Conservation (phyloP, 2,888 invertebrate genomes). For the Nowickia ferox region DNA sequence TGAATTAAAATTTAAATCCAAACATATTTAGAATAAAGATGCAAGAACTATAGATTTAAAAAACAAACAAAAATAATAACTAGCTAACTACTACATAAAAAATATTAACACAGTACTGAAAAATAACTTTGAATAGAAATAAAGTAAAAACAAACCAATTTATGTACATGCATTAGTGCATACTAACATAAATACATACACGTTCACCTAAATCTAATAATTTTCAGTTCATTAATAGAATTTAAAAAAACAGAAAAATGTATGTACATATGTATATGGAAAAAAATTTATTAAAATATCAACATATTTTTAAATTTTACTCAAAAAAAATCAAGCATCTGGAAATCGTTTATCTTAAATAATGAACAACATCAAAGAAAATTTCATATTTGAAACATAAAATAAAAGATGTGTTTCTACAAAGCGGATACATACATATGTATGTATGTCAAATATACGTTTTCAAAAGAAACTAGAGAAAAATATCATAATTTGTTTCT, state of each 20-base stretch:
- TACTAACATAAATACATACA: not conserved
- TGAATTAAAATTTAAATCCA: constrained; percentile 64
- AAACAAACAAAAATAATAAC: constrained; percentile 46
- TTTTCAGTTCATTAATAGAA: constrained; percentile 59
- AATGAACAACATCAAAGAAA: not conserved
- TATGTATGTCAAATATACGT: too few relatives aligned
- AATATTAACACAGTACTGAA: constrained; percentile 70
- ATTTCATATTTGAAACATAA: not conserved
- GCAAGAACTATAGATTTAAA: constrained; percentile 64
- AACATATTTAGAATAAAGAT: constrained; percentile 63
- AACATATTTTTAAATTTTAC: constrained; percentile 68
- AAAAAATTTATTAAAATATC: constrained; percentile 52
- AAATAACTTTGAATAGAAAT: constrained; percentile 64
- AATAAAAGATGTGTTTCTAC: too few relatives aligned
- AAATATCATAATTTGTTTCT: constrained; percentile 4
- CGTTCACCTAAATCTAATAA: constrained; percentile 51
- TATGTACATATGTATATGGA: constrained; percentile 57
- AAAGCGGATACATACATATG: too few relatives aligned
- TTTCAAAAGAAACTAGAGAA: not conserved
- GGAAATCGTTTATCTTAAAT: not conserved
- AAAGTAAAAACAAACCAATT: constrained; percentile 60
- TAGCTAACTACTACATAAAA: constrained; percentile 46
- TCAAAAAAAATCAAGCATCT: constrained; percentile 6
- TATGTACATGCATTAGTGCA: constrained; percentile 5
- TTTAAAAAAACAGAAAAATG: too few relatives aligned